phyloP scores from a whole-genome alignment of 2,113 vertebrate genomes.

The Aphyosemion australe region DNA sequence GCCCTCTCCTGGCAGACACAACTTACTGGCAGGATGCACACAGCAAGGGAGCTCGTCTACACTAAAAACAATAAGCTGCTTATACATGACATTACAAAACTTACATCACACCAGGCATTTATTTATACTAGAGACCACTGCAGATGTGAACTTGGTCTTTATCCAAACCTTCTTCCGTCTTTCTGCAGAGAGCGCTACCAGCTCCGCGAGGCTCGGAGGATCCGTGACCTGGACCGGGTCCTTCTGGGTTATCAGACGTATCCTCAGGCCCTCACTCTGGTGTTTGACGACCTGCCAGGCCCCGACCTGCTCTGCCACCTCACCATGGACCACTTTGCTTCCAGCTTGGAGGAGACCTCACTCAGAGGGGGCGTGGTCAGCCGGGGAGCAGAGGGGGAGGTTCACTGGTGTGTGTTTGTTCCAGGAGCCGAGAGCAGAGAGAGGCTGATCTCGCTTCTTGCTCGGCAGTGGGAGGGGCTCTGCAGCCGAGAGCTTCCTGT shows the following conservation, averaged over 20 bases:
- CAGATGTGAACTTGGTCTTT: no score
- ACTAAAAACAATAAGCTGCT: no score
- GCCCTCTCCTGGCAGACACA: no score
- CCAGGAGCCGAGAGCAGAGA: slow-evolving; percentile 93
- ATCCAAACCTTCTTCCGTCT: no score
- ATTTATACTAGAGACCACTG: no score
- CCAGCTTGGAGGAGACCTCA: slow-evolving; percentile 44
- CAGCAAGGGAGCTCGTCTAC: no score
- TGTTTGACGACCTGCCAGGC: slow-evolving; percentile 93
- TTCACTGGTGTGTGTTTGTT: slow-evolving; percentile 96
- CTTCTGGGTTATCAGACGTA: slow-evolving; percentile 96
- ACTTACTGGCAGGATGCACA: no score
- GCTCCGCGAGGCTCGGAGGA: slow-evolving; percentile 88
- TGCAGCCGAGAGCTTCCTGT: slow-evolving; percentile 94
- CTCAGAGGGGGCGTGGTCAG: slow-evolving; percentile 50
- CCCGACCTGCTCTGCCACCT: slow-evolving; percentile 91
- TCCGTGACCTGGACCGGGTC: slow-evolving; percentile 93
- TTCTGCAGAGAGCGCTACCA: slow-evolving; percentile 87
- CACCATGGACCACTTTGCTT: slow-evolving; percentile 93
- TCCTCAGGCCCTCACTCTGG: slow-evolving; percentile 93
- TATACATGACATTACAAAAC: no score
- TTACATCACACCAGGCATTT: no score
- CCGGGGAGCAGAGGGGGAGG: slow-evolving; percentile 77
- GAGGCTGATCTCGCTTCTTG: slow-evolving; percentile 90
- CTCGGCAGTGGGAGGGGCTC: slow-evolving; percentile 94